phyloP scores from a whole-genome alignment of 2,888 invertebrate genomes.

The Deilephila elpenor region DNA sequence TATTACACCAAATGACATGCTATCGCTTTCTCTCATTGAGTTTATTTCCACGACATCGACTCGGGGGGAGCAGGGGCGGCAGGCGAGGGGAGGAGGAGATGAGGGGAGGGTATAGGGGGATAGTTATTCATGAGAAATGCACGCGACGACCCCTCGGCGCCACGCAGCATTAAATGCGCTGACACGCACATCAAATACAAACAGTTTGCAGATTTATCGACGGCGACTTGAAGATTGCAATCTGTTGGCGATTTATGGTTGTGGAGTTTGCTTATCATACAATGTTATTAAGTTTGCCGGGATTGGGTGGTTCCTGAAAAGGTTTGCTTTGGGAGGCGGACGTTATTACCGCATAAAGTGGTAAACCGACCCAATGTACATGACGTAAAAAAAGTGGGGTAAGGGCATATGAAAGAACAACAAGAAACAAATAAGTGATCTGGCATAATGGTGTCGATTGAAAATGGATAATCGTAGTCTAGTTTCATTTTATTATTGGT shows the following conservation, averaged over 20 bases:
- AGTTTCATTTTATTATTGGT: too few species aligned
- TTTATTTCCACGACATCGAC: slow-evolving; percentile 8
- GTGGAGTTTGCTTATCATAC: background rate
- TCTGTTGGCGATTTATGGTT: background rate
- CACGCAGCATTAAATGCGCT: slow-evolving; percentile 5
- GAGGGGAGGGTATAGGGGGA: background rate
- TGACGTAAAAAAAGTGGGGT: too few species aligned
- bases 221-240: slow-evolving; percentile 2
- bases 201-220: slow-evolving; percentile 3
- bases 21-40: background rate
- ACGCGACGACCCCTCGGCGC: slow-evolving; percentile 7
- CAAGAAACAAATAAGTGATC: too few species aligned
- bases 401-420: too few species aligned
- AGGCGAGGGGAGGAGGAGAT: background rate
- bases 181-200: slow-evolving; percentile 15
- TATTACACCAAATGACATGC: background rate
- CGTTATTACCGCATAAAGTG: too few species aligned
- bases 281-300: too few species aligned
- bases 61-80: background rate
- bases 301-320: too few species aligned
- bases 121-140: slow-evolving; percentile 2
- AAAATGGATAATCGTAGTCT: too few species aligned
- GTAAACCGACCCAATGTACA: too few species aligned
- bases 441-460: too few species aligned
- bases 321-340: too few species aligned